Evolutionary conservation across 2,113 vertebrate species (phyloP).

Genomic region (Myanophis thanlyinensis): DNA sequence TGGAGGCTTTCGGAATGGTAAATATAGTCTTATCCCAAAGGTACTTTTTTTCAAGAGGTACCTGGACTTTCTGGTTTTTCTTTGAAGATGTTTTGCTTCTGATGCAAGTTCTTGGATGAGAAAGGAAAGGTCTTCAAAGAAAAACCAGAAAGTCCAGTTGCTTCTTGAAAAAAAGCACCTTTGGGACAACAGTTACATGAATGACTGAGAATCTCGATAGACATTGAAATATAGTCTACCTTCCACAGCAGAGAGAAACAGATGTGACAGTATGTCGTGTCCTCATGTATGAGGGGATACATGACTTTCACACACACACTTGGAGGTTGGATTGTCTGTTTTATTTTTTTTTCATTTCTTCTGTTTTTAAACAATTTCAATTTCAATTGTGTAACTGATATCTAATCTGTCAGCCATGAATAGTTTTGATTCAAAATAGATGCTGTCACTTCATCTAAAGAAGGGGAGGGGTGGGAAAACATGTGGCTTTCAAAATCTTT

Average conservation of each 20-base stretch:
- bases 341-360: neutral
- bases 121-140: too few species aligned
- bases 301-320: neutral
- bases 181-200: too few species aligned
- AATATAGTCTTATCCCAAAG: neutral
- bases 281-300: neutral
- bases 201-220: too few species aligned
- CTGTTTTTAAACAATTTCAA: neutral
- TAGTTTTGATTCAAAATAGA: neutral
- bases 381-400: too few species aligned
- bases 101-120: too few species aligned
- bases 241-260: neutral
- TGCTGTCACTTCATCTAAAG: neutral
- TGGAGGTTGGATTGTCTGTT: neutral
- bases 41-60: too few species aligned
- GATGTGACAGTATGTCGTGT: neutral
- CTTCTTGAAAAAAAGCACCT: too few species aligned
- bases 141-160: too few species aligned
- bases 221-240: neutral
- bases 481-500: neutral
- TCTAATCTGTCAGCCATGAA: neutral
- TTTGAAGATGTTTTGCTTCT: too few species aligned
- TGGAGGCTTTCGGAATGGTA: neutral
- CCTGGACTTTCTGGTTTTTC: too few species aligned
- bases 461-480: accelerated